Base-by-base conservation (phyloP, 2,113 vertebrate genomes). In the Nesogale talazaci region DNA sequence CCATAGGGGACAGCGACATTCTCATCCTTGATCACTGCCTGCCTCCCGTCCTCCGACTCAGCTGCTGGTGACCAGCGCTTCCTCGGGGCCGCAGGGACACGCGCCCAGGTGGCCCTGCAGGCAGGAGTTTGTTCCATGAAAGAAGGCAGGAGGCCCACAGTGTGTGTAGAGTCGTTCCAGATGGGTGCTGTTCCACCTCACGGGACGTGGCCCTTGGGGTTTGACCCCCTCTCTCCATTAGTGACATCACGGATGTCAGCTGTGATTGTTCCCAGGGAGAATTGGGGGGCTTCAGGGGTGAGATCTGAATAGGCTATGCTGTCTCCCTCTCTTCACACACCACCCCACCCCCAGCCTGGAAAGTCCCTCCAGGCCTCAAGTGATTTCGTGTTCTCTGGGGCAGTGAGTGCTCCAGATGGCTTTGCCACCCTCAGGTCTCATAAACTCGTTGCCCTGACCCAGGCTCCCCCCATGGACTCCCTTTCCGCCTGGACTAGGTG, bases 51-150 rank as follows among this genome's bases (percentile, higher is more conserved):
- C 27, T 17, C 63, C 2, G 31, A 17, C 29, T 81, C 46, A 70
- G 82, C 63, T 77, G 65, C 29, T 19, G 40, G 36, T 31, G 46
- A 74, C 56, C 14, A 3, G 86, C 79, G 23, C n/a, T 81, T 38
- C 3, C 65, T 2, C 1, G 42, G 69, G 77, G 83, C 22, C 46
- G 38, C 56, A 56, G 34, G 56, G 36, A 12, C 59, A 61, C 34
- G 85, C 38, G 57, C 85, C 70, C 57, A 61, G 46, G 52, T 63
- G 63, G 63, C 14, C 36, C n/a, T 1, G 0, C 20, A 61, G 90
- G 80, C 76, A 67, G 75, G 31, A 67, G 36, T 87, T 76, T 86
- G 31, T 88, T 83, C 82, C 52, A 83, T 70, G n/a, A 67, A 63
- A 82, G 65, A 61, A 72, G 69, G 34, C 38, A 38, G 17, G 78